Evolutionary conservation across 2,113 vertebrate genomes (phyloP).

Genomic region (Colinus virginianus): DNA sequence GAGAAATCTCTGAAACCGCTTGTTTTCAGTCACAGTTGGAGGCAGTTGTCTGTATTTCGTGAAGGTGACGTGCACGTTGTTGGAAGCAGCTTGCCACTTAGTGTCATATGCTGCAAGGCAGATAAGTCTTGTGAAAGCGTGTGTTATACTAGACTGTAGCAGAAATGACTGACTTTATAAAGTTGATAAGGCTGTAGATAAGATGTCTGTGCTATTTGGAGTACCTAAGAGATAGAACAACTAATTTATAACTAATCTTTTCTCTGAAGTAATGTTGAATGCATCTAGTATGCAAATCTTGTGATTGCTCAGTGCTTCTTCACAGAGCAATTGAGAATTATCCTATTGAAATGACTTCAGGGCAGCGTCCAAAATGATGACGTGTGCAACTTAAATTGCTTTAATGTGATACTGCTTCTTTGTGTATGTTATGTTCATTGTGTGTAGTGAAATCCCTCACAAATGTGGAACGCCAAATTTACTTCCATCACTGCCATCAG

Average conservation of each 20-base stretch:
- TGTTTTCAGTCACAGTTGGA: not conserved
- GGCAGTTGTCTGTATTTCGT: not conserved
- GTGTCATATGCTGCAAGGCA: not conserved
- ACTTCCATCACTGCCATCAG: not conserved
- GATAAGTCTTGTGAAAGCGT: not conserved
- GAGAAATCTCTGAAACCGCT: not conserved
- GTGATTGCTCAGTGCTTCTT: not conserved
- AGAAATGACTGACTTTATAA: not conserved
- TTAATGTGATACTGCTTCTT: not conserved
- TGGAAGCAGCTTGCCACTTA: not conserved
- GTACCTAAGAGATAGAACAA: not conserved
- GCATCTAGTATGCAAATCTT: not conserved
- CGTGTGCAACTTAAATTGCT: not conserved
- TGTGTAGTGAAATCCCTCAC: not conserved
- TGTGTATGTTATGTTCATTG: not conserved
- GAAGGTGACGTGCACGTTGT: not conserved
- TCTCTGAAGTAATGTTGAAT: conserved; percentile 11
- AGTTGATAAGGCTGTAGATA: not conserved
- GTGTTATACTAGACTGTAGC: not conserved
- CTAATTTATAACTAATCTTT: conserved; percentile 18
- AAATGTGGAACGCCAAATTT: not conserved
- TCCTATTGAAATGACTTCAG: not conserved
- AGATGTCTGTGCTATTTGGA: not conserved
- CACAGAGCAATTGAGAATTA: not conserved
- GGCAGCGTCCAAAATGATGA: not conserved